Evolutionary conservation across 2,797 vertebrate species (phyloP), one percentile per base, ranked within the genome.

Genomic region (Micromesistius poutassou): DNA sequence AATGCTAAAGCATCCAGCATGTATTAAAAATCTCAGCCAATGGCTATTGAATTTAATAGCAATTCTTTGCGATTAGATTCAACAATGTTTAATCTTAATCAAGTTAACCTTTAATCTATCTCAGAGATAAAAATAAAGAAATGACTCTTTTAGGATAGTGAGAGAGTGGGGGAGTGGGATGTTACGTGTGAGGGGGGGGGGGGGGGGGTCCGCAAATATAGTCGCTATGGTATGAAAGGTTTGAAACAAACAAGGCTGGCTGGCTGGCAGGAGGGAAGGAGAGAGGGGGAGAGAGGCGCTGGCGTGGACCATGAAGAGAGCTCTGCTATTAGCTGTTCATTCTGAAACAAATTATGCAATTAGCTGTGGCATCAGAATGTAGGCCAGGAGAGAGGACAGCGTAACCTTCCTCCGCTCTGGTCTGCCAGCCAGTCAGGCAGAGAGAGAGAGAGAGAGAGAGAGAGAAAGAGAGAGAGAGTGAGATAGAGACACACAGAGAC

Each of bases 311-410:
- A 79, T 79, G 90, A 90, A 88, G 91, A 90, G 91, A 83, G 86
- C 91, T 46, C 42, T 80, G 91, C 92, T 94, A 94, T 94, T 94
- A 94, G 92, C 90, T 89, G 91, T 92, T 95, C 94, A 94, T 94
- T 93, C 93, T 92, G 91, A 94, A 94, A 94, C 93, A 94, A 95
- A 95, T 95, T 93, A 94, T 93, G 92, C 93, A 95, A 94, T 94
- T 95, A 95, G 92, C 91, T 89, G 84, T 87, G 92, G 92, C 93
- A 90, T 93, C 90, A 91, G 91, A 91, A 94, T 94, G 92, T 93
- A 92, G 93, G 93, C 93, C 92, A 90, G 90, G 89, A 87, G 91
- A 93, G 91, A 94, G 94, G 93, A 93, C 93, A 80, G 86, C n/a
- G 35, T 92, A 93, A 95, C 94, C 94, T 95, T 94, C 92, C 93